Percentiles rank a stretch among this genome's conserved stretches.
These are phyloP conservation scores for Mustela lutreola DNA, from an alignment of 2,113 vertebrate genomes.

Conservation along the genomic window DNA sequence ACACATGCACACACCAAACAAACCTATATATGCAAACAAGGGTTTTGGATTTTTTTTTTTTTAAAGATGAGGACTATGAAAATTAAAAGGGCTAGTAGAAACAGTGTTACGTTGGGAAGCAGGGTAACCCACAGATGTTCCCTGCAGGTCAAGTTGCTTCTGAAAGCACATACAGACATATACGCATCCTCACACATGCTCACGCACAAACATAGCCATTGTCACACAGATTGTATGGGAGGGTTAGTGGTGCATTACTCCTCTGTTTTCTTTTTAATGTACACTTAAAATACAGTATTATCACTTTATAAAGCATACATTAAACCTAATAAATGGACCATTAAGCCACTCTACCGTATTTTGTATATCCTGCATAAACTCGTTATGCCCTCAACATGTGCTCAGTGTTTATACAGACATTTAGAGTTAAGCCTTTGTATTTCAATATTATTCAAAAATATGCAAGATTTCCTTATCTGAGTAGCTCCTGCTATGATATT, in stretches of 20 bases:
- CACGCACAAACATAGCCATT: background rate
- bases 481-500: conserved; percentile 84
- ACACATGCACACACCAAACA: background rate
- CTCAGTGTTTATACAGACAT: conserved; percentile 81
- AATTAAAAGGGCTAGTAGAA: conserved; percentile 76
- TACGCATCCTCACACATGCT: background rate
- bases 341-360: conserved; percentile 87
- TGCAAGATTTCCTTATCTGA: conserved; percentile 82
- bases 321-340: conserved; percentile 87
- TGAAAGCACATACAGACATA: conserved; percentile 76
- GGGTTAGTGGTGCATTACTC: conserved; percentile 60
- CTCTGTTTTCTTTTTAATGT: conserved; percentile 58
- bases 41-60: background rate
- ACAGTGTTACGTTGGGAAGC: background rate
- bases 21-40: conserved; percentile 63
- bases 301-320: conserved; percentile 85
- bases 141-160: background rate
- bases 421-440: conserved; percentile 83
- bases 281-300: conserved; percentile 85
- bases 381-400: conserved; percentile 73
- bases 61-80: conserved; percentile 60
- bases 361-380: conserved; percentile 84
- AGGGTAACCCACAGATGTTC: background rate
- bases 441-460: conserved; percentile 86
- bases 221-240: conserved; percentile 68